phyloP scores from a whole-genome alignment of 2,888 invertebrate genomes.

The Prosapia bicincta region DNA sequence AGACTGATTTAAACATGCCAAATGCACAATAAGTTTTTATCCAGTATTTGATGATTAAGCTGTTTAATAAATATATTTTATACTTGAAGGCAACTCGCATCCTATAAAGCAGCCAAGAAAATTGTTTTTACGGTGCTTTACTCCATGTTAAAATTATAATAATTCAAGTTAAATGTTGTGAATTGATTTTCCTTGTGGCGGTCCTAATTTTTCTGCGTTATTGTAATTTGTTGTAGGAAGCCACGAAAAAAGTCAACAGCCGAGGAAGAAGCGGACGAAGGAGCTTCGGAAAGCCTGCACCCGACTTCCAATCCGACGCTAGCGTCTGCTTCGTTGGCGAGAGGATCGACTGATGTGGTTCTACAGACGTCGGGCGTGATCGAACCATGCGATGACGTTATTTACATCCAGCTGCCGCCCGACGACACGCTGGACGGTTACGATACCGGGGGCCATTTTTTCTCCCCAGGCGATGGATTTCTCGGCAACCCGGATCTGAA shows the following conservation, averaged over 20 bases:
- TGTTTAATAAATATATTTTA: too few relatives aligned
- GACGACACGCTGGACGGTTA: conserved; percentile 20
- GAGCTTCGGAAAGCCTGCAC: background rate
- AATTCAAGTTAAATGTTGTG: too few relatives aligned
- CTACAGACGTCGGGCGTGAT: conserved; percentile 23
- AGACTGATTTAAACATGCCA: too few relatives aligned
- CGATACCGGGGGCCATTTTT: conserved; percentile 13
- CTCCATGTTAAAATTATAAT: too few relatives aligned
- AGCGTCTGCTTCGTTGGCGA: conserved; percentile 10
- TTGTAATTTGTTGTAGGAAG: conserved; percentile 4
- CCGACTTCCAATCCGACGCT: conserved; percentile 17
- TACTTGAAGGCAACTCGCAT: too few relatives aligned
- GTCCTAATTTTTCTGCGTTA: background rate
- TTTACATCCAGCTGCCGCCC: conserved; percentile 34
- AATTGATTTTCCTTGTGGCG: too few relatives aligned
- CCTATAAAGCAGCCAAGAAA: too few relatives aligned
- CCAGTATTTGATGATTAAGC: too few relatives aligned
- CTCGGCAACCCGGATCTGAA: background rate
- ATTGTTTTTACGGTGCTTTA: too few relatives aligned
- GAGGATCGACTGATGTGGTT: conserved; percentile 10
- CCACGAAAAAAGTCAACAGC: background rate
- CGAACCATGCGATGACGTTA: conserved; percentile 32
- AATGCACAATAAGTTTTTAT: too few relatives aligned
- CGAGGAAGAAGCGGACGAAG: background rate
- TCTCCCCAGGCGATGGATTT: conserved; percentile 8